Evolutionary conservation across 2,888 invertebrate species (phyloP), one percentile per base, ranked within the genome.

Genomic region (Phaedon cochleariae): DNA sequence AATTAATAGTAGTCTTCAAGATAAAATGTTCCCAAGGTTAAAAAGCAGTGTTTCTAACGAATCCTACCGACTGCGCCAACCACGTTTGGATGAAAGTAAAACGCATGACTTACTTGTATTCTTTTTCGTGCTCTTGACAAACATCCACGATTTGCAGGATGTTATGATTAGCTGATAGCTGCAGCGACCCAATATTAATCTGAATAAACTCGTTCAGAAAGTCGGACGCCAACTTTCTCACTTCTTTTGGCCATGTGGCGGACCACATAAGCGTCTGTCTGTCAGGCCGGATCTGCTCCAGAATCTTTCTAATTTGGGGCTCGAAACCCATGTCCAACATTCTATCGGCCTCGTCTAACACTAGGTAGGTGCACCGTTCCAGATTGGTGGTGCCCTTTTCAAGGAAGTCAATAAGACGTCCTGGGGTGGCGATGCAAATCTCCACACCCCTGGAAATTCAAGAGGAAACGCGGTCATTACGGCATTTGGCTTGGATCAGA

Each of bases 251-350:
- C 98, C 98, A 98, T 15, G 98, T 98, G 0, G 98, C 98, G 72
- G 96, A 96, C 95, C 97, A 98, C 98, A 98, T 98, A 45, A 98
- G 87, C 10, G 96, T 96, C 84, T 98, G 98, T 77, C 98, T 87
- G 80, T 97, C 96, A 15, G 96, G 96, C 72, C 96, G 87, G 76
- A 97, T 95, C 84, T 97, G 96, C 79, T 94, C 94, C 74, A 97
- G 89, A 76, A 97, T 95, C 84, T 96, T 96, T 62, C 96, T 88
- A 74, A 97, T 96, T 83, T 97, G 97, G 1, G 97, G 97, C 83
- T 97, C 97, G 82, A 97, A 97, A 69, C 97, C 97, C 97, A 98
- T 97, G 84, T 97, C 97, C 78, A 97, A 86, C 97, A 97, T 97
- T 55, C 97, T 88, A 82, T 97, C 98, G 71, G 98, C 98, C 84